These are phyloP conservation scores for Eremobia ochroleuca DNA, from an alignment of 2,888 invertebrate species.

Conservation along the genomic window DNA sequence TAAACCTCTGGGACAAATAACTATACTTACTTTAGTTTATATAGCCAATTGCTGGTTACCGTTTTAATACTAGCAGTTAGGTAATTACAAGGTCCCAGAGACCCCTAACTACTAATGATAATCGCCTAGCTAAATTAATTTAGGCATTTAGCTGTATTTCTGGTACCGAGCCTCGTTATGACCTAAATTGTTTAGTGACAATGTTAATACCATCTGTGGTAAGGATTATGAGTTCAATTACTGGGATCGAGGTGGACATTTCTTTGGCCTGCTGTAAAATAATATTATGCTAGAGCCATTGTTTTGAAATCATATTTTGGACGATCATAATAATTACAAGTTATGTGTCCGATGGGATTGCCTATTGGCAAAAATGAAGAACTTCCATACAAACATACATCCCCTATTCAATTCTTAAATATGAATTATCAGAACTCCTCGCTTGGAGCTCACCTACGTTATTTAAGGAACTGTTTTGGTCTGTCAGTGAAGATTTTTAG, in stretches of 20 bases:
- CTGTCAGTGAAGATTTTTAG: too few species aligned
- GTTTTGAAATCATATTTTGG: not conserved
- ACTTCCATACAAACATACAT: not conserved
- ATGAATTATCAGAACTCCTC: not conserved
- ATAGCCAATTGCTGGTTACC: constrained; percentile 1
- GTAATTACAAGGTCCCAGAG: constrained; percentile 22
- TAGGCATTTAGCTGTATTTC: constrained; percentile 30
- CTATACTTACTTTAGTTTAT: not conserved
- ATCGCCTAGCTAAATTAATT: constrained; percentile 40
- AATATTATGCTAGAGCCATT: not conserved
- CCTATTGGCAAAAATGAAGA: not conserved
- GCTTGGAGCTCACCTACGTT: not conserved
- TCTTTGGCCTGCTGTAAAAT: not conserved
- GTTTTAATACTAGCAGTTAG: constrained; percentile 14
- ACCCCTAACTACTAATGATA: constrained; percentile 23
- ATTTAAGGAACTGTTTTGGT: not conserved
- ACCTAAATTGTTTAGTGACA: constrained; percentile 11
- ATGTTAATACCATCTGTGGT: constrained; percentile 28
- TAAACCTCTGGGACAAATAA: not conserved
- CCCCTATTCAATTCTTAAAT: not conserved
- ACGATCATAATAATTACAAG: not conserved
- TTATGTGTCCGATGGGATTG: not conserved
- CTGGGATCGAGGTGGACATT: not conserved
- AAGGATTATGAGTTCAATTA: constrained; percentile 28
- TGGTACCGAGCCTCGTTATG: constrained; percentile 11